Base-by-base conservation (phyloP, 2,888 invertebrate genomes). In the Meiosimyza decipiens region DNA sequence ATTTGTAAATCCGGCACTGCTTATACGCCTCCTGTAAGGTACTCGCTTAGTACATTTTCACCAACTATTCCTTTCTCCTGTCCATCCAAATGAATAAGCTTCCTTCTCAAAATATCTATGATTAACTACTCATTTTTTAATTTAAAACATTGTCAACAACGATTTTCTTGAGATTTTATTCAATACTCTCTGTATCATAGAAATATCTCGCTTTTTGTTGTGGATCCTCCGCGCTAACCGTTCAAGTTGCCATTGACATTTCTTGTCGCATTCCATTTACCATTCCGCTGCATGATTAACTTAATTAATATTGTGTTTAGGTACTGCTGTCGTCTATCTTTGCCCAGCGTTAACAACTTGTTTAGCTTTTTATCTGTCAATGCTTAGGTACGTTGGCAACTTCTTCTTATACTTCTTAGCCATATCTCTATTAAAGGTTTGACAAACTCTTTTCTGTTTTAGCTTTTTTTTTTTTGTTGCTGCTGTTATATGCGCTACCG, bases 401-500 rank as follows among this genome's bases (percentile, higher is more conserved):
- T 22, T 57, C 57, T 57, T 57, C 40, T 40, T 40, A 9, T 9
- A 40, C 40, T 59, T 65, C 63, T 75, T 71, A 63, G 51, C 70
- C 64, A 73, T 75, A 57, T 69, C 62, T 70, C 70, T 70, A 69
- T 69, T 69, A 69, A 70, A 70, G 40, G 62, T 70, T 70, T 70
- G 62, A 33, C 62, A 54, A 54, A 54, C 54, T 62, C 18, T 18
- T 52, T 6, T 60, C 12, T 15, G 12, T 15, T 15, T 6, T 40
- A 9, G 6, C 9, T 40, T 40, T 40, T 9, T 40, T 40, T 40
- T 9, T 49, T 7, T 22, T 57, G 63, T 66, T 74, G 28, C 59
- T 72, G 67, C 54, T 71, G 59, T 40, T 70, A 55, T 54, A 60
- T 74, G 71, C 65, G 74, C 72, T 71, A 72, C 73, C 83, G 83